Percentiles rank a stretch among this genome's conserved stretches.
phyloP scores from a whole-genome alignment of 1,140 invertebrate species.

The Holotrichia oblita region DNA sequence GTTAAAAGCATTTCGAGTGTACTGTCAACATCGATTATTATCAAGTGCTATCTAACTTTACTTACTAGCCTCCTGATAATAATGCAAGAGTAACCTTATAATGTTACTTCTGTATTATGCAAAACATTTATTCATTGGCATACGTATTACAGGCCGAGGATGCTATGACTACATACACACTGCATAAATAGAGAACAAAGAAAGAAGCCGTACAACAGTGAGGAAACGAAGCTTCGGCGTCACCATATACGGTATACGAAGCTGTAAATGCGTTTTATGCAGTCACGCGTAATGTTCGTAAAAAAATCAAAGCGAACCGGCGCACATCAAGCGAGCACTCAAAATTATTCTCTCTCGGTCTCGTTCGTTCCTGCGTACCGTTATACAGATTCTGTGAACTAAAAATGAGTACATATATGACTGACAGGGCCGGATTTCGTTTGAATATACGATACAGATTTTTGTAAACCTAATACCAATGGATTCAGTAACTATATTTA shows the following conservation, averaged over 20 bases:
- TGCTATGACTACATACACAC: neutral
- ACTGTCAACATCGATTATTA: too few relatives aligned
- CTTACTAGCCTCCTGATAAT: too few relatives aligned
- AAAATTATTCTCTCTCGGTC: conserved; percentile 24
- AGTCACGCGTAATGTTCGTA: conserved; percentile 30
- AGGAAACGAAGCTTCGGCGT: neutral
- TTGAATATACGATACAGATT: too few relatives aligned
- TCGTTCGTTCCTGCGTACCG: neutral
- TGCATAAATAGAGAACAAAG: neutral
- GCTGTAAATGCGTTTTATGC: conserved; percentile 28
- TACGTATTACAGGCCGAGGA: conserved; percentile 42
- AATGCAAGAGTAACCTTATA: neutral
- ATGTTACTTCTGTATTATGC: conserved; percentile 1
- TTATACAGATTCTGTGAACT: neutral
- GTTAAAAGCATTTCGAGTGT: too few relatives aligned
- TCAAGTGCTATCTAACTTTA: too few relatives aligned
- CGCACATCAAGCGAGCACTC: neutral
- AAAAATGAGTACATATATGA: neutral
- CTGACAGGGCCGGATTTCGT: neutral
- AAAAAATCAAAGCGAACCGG: neutral
- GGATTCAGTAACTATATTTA: too few relatives aligned
- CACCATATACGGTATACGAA: neutral
- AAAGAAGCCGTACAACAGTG: neutral
- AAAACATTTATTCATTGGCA: neutral
- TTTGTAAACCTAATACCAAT: too few relatives aligned